Evolutionary conservation across 2,888 invertebrate genomes (phyloP), one percentile per base, ranked within the genome.

Genomic region (Meteorus colon): DNA sequence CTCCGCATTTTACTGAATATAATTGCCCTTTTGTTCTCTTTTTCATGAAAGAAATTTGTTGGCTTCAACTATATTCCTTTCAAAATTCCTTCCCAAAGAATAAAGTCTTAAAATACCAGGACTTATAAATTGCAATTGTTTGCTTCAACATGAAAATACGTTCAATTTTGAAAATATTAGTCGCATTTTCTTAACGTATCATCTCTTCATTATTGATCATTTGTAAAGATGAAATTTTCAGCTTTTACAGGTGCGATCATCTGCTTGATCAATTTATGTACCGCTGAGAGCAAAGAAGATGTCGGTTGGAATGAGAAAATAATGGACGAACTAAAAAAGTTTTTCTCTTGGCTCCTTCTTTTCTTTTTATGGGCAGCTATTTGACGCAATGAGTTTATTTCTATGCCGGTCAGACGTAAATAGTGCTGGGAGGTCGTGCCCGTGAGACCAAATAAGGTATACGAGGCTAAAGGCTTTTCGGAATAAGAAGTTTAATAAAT

Each of bases 321-420:
- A 41, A 37, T 63, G 41, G 31, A 76, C 48, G 51, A 24, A 76
- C 27, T 14, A 71, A 71, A 74, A 70, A 69, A 67, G 60, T 27
- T 73, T 75, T 16, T 14, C 16, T 48, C 4, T 5, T 2, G 51
- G 69, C 8, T 6, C 75, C 71, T 70, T 19, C 65, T 74, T 75
- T 55, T 24, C 31, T 69, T 69, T 69, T 34, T 69, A 16, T 31
- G 4, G 8, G 55, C 24, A 41, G 45, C 5, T 70, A 77, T 59
- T 73, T 63, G 79, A 79, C 75, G 81, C 80, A 82, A 81, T 81
- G 79, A 78, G 77, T 80, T 80, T 79, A 80, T 78, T 81, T 63
- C 78, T 74, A 67, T 76, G 78, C 73, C 78, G 72, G 76, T 79
- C 78, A 80, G 72, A 74, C 78, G 79, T 78, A 81, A 82, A 80